phyloP scores from a whole-genome alignment of 2,797 vertebrate species.

The Sebastes dallii region DNA sequence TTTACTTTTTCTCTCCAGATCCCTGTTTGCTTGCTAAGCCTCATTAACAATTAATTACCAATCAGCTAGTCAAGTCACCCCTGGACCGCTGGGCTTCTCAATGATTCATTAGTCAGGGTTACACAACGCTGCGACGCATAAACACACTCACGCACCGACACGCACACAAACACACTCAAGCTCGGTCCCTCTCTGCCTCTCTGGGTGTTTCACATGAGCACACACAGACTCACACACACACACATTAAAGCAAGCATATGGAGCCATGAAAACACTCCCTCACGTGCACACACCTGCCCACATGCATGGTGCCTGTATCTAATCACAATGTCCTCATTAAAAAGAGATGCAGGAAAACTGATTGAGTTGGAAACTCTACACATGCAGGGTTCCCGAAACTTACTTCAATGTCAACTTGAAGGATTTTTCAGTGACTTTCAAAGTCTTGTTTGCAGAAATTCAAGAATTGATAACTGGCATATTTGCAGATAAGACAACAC shows the following conservation, averaged over 20 bases:
- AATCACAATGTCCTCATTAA: constrained; percentile 66
- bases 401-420: constrained; percentile 39
- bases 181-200: constrained; percentile 18
- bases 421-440: constrained; percentile 32
- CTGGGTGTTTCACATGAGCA: not conserved
- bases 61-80: constrained; percentile 84
- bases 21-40: constrained; percentile 77
- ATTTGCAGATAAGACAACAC: constrained; percentile 22
- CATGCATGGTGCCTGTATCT: constrained; percentile 6
- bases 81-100: constrained; percentile 77
- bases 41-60: constrained; percentile 87
- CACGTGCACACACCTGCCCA: constrained; percentile 13
- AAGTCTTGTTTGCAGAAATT: constrained; percentile 26
- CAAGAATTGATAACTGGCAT: constrained; percentile 3
- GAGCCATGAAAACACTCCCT: constrained; percentile 13
- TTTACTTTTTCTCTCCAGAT: constrained; percentile 55
- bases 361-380: constrained; percentile 34
- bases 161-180: constrained; percentile 25
- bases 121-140: constrained; percentile 72
- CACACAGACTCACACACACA: not conserved
- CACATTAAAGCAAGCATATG: constrained; percentile 27
- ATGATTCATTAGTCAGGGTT: constrained; percentile 84
- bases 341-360: constrained; percentile 59
- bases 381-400: constrained; percentile 4
- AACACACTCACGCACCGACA: constrained; percentile 53